Evolutionary conservation across 2,797 vertebrate genomes (phyloP), one percentile per base, ranked within the genome.

Genomic region (Chrosomus eos): DNA sequence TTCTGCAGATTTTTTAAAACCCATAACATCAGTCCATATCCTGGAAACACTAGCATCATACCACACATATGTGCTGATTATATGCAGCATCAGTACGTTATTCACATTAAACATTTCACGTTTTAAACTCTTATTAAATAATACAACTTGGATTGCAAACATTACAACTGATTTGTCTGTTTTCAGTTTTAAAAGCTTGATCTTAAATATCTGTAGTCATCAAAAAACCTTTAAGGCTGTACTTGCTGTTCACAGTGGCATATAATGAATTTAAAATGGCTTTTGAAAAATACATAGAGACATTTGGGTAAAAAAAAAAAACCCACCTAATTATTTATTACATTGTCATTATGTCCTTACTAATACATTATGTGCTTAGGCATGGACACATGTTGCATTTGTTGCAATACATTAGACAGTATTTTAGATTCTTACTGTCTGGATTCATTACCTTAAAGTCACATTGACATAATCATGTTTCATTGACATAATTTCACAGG

Each of bases 361-460:
- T 7, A 23, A 33, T 33, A 66, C 6, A 8, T 36, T 8, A 23
- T 45, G 94, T 92, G 88, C 93, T 92, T 93, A 92, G 87, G 90
- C 93, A 91, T 91, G 84, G 91, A 89, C 92, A 89, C 89, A 92
- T 89, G 89, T 92, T 88, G 5, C 21, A 94, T 45, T 94, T 93
- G 94, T 93, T 94, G 92, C 93, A 94, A 93, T 93, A 93, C 7
- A 10, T 58, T 10, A n/a, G 21, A 55, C 7, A 3, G 3, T 23
- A 23, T 58, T n/a, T n/a, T 48, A 3, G 94, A 26, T 64, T 28
- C 28, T 93, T 93, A 23, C n/a, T 33, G 28, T 68, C 60, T 45
- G n/a, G n/a, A n/a, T 26, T 62, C 5, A 6, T 62, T 62, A 28
- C 5, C 60, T 28, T 14, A 60, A 53, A 60, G 23, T 58, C 53